Base-by-base conservation (phyloP, 2,113 vertebrate species). In the Todiramphus chloris region DNA sequence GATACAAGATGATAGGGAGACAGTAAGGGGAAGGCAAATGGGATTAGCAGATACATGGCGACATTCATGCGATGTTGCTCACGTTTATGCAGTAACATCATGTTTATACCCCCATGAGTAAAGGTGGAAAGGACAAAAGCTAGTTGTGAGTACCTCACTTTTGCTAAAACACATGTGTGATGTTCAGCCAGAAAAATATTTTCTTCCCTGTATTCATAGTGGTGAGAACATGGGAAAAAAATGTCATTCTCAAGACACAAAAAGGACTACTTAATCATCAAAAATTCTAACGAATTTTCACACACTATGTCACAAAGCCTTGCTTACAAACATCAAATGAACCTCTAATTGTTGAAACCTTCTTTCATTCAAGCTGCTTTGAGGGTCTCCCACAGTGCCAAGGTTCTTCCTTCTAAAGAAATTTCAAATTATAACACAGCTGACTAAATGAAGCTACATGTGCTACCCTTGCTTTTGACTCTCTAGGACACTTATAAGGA, bases 201-300 rank as follows among this genome's bases (percentile, higher is more conserved):
- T 94, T 81, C 37, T 72, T 81, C 50, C 18, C 16, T 41, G 25
- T 55, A 58, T 87, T 89, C 66, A 58, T 75, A 69, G 24, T 13
- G 53, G 33, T 76, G 77, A 90, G 41, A 66, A 43, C 58, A 75
- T 35, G 35, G 56, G 73, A 87, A 93, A 84, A 68, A 92, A 96
- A 81, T 11, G 17, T 5, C 30, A 41, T 87, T 91, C 53, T 83
- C 0, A 3, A 89, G 30, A 84, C 67, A 87, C 27, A 75, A 89
- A 92, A 91, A 75, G 30, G 48, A 68, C 73, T 78, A 66, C 21
- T 90, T 87, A 80, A 77, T 78, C n/a, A 75, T 6, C 79, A 31
- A 56, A 93, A 96, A 77, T n/a, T 60, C 77, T 87, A 91, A 82
- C n/a, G 24, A 62, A 68, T 91, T 96, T 96, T 79, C 74, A 94